Evolutionary conservation across 64 coral and sea anemone species (phyloP), one percentile per base, ranked within the genome.

Genomic region (Montipora foliosa): DNA sequence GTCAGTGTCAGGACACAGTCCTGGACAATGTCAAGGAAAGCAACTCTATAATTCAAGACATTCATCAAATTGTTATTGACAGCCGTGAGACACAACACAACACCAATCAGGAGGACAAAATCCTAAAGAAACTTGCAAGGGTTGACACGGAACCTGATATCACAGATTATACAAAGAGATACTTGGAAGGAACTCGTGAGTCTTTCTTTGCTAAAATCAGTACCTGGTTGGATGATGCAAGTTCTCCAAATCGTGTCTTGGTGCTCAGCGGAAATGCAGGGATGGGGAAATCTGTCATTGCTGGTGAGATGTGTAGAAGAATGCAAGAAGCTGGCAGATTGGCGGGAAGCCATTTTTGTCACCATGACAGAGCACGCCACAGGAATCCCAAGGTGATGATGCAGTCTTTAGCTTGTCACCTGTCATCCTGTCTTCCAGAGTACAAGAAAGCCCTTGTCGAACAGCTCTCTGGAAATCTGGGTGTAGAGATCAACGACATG

Each of bases 321-420:
- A 91, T 83, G 78, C 46, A 82, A 59, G 47, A 69, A 4, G 19
- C 78, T 15, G 57, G 70, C 58, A 51, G 71, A 67, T 83, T 95
- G 44, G 77, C 74, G 29, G 94, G 75, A 47, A 67, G 64, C 47
- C 89, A 91, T 48, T 91, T 91, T 37, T 91, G 89, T 46, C 78
- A 91, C 6, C 89, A 91, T 53, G 45, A 72, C 49, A 91, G 52
- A 6, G 67, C 89, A 19, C 89, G 79, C 55, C 60, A 82, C 64
- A 81, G 72, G 19, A 91, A 91, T 57, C 67, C 78, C 22, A 81
- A 83, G 66, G 6, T 91, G 20, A 91, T 91, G 89, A 20, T 82
- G 8, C 89, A 91, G 78, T 91, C 89, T 8, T 72, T 91, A 46
- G 89, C 89, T 11, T 74, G 24, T n/a, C 79, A 81, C 17, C 60